Evolutionary conservation across 2,797 vertebrate genomes (phyloP).

Genomic region (Acanthopagrus latus): DNA sequence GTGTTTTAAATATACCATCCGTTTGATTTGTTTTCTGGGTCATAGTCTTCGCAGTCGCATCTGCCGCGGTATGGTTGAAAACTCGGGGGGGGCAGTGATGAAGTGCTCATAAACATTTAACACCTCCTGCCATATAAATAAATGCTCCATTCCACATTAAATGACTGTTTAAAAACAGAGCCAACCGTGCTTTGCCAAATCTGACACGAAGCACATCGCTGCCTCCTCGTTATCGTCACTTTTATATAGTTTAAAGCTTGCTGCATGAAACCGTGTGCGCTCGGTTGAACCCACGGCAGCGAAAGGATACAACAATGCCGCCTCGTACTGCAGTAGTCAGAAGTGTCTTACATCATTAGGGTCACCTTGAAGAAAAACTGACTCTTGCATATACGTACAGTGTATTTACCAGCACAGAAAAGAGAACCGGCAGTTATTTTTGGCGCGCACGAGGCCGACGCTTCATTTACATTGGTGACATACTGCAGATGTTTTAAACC

Average conservation of each 20-base stretch:
- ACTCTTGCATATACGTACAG: neutral
- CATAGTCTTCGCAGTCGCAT: constrained; percentile 8
- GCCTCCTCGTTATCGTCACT: constrained; percentile 27
- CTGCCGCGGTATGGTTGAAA: neutral
- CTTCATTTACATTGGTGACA: constrained; percentile 33
- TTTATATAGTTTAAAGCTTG: constrained; percentile 7
- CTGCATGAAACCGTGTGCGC: constrained; percentile 3
- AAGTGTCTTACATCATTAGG: constrained; percentile 12
- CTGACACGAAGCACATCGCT: constrained; percentile 39
- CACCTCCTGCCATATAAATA: constrained; percentile 54
- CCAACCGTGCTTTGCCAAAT: constrained; percentile 42
- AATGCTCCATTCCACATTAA: constrained; percentile 56
- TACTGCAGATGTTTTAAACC: constrained; percentile 33
- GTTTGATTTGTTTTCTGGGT: constrained; percentile 21
- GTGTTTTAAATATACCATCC: neutral
- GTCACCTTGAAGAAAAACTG: constrained; percentile 19
- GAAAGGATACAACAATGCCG: neutral
- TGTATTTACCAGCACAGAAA: neutral
- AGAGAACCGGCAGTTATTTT: neutral
- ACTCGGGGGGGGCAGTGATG: constrained; percentile 21
- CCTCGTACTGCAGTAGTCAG: neutral
- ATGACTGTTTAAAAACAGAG: constrained; percentile 35
- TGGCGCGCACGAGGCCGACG: constrained; percentile 7
- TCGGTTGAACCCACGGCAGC: neutral
- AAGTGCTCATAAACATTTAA: constrained; percentile 64